Evolutionary conservation across 1,140 invertebrate genomes (phyloP).

Genomic region (Ctenoplectra terminalis): DNA sequence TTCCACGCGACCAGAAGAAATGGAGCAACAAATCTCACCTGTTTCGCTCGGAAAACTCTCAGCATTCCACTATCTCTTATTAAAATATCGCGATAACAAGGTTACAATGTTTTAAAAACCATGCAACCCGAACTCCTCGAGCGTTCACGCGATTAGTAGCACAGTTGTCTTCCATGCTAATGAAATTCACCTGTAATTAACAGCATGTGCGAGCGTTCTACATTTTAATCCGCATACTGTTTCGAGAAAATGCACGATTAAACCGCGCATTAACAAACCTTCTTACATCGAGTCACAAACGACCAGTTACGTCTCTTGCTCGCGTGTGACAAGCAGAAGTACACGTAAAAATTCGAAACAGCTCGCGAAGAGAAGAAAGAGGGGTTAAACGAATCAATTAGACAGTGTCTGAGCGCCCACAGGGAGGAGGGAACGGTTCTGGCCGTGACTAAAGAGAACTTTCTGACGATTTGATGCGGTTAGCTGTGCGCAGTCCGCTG

Average conservation of each 20-base stretch:
- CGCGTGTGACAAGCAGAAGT: background rate
- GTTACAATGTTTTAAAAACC: background rate
- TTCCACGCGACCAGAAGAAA: too few relatives aligned
- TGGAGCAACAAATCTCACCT: too few relatives aligned
- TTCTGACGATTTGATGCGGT: slow-evolving; percentile 25
- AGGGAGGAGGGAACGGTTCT: background rate
- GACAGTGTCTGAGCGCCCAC: slow-evolving; percentile 5
- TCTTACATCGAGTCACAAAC: too few relatives aligned
- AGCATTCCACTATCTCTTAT: background rate
- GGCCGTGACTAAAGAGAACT: slow-evolving; percentile 31
- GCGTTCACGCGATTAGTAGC: background rate
- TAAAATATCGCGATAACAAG: background rate
- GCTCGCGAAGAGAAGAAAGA: background rate
- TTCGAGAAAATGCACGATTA: background rate
- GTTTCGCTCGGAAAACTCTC: background rate
- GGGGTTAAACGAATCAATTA: slow-evolving; percentile 42
- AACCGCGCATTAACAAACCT: too few relatives aligned
- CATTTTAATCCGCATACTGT: background rate
- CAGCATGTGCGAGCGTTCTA: background rate
- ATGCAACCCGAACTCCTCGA: background rate
- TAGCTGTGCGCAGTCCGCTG: background rate
- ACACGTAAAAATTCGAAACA: slow-evolving; percentile 20
- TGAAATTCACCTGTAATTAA: slow-evolving; percentile 7
- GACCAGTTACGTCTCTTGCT: background rate
- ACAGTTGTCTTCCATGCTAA: background rate